Base-by-base conservation (phyloP, 2,797 vertebrate genomes). In the Galagoides demidoff region DNA sequence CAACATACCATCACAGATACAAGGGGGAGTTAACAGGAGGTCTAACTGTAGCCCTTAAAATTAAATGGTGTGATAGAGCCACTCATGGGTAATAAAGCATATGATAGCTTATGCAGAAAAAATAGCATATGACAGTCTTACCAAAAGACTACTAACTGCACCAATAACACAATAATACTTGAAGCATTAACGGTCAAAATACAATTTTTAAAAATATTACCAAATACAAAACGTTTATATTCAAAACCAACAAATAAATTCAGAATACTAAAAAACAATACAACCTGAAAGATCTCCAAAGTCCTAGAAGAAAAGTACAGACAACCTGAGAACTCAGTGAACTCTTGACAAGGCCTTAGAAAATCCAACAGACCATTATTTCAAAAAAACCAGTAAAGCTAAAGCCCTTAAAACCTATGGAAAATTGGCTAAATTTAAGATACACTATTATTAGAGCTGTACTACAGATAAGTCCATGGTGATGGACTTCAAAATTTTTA, bases 191-290 rank as follows among this genome's bases (percentile, higher is more conserved):
- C 52, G 20, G 52, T 89, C 64, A 95, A 93, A 90, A 16, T 14
- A 68, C 16, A 89, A 70, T 23, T 77, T 87, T 81, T 19, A 20
- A 71, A 71, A 76, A 49, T 49, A 95, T 31, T n/a, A 90, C 25
- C 71, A 96, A 52, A 88, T 81, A 96, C 59, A 96, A 94, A 95
- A 17, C 27, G 92, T 85, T 96, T 92, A 93, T n/a, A 85, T 79
- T 96, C 23, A 94, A 20, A 37, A 90, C 45, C 43, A 96, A 92
- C 43, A 39, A 95, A 89, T 82, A 94, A 64, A 95, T 5, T 95
- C 76, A 91, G 43, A 96, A 70, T 82, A 95, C 39, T 37, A 93
- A 43, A 90, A 95, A 94, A 97, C 25, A 92, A 52, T 85, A 57
- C n/a, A 70, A 95, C 31, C 52, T 81, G 77, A 83, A 55, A 90